Evolutionary conservation across 2,797 vertebrate species (phyloP).

Genomic region (Naso thynnoides): DNA sequence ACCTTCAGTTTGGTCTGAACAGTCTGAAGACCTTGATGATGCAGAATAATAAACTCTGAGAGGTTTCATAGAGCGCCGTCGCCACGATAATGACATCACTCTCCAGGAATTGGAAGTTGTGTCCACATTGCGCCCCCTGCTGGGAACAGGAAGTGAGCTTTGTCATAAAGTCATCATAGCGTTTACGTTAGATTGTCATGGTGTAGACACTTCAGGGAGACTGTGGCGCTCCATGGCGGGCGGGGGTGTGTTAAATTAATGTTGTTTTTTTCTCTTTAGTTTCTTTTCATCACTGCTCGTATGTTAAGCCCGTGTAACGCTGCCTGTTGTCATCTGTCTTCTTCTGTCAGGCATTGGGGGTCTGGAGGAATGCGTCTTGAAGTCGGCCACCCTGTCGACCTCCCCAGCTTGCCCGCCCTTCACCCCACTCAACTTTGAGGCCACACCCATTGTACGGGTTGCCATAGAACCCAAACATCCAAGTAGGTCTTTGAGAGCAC

Average conservation of each 20-base stretch:
- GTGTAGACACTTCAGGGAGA: not conserved
- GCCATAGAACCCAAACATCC: conserved; percentile 96
- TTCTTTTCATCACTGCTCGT: not conserved
- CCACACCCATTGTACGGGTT: conserved; percentile 93
- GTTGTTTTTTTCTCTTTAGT: not conserved
- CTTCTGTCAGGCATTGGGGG: conserved; percentile 90
- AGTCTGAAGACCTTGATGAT: no score
- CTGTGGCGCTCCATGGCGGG: no score
- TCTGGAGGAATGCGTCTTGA: conserved; percentile 92
- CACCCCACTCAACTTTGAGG: conserved; percentile 93
- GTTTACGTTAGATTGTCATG: no score
- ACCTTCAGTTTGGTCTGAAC: no score
- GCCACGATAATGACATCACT: no score
- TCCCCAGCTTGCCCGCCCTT: conserved; percentile 92
- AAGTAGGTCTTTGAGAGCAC: conserved; percentile 84
- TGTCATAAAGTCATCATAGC: no score
- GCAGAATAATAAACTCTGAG: no score
- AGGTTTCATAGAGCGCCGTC: no score
- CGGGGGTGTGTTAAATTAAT: no score
- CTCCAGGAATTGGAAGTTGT: no score
- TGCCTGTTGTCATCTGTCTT: not conserved
- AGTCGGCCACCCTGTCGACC: conserved; percentile 94
- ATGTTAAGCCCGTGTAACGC: not conserved
- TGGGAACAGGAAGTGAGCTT: no score
- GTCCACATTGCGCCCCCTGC: no score